Conservation (phyloP, 2,113 vertebrate species). For the Mungos mungo region DNA sequence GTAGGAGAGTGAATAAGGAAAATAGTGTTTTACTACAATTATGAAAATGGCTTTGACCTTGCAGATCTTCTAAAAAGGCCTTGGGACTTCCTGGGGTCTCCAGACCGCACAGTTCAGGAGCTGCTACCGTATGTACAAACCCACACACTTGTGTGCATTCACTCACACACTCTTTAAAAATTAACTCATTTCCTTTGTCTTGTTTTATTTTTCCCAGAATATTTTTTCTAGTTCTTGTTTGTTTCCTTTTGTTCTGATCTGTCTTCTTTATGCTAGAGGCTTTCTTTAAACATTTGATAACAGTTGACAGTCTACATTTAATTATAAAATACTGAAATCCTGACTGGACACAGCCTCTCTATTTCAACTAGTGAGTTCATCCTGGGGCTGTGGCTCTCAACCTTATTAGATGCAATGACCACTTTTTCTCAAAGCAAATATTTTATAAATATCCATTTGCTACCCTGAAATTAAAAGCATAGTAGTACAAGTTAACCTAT, state of each 20-base stretch:
- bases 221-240: not conserved
- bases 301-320: not conserved
- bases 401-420: not conserved
- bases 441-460: not conserved
- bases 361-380: not conserved
- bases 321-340: not conserved
- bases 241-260: not conserved
- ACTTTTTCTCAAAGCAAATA: not conserved
- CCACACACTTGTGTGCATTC: not conserved
- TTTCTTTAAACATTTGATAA: conserved; percentile 22
- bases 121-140: not conserved
- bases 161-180: not conserved
- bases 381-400: not conserved
- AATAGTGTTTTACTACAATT: not conserved
- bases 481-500: not conserved
- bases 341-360: not conserved
- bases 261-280: not conserved
- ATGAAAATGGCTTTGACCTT: conserved; percentile 52
- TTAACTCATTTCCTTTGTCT: not conserved
- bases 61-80: not conserved
- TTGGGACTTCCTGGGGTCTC: not conserved
- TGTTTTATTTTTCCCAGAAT: not conserved
- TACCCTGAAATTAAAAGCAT: not conserved
- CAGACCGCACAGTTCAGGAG: not conserved
- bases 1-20: not conserved